Base-by-base conservation (phyloP, 2,888 invertebrate species). In the Diloba caeruleocephala region DNA sequence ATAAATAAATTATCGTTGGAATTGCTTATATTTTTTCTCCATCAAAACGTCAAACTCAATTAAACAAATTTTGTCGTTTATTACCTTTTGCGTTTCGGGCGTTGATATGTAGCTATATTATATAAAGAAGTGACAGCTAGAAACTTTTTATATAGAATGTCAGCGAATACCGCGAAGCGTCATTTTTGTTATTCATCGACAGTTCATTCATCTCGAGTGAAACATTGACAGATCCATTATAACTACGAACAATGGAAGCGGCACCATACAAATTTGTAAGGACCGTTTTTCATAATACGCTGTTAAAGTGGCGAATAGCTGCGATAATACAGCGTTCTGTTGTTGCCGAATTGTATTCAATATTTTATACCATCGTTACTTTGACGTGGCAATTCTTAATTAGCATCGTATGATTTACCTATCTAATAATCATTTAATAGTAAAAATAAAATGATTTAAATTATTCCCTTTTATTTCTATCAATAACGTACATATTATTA, bases 201-300 rank as follows among this genome's bases (percentile, higher is more conserved):
- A 82, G 82, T 87, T 87, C 85, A 88, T 88, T 90, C 85, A 85
- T 85, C 81, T 84, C 79, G 74, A 84, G 79, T 84, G 84, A 86
- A 88, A 89, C 89, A 90, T 89, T 90, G 90, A 89, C 90, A 89
- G 85, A 82, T 83, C 88, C 78, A 87, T 91, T 92, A 89, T 91
- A 74, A 76, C 71, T 78, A 72, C 71, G 83, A 87, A 91, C 90
- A 92, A 91, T 89, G 75, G 82, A 53, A 61, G 58, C 76, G 69
- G 69, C 71, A 78, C 68, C 78, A 76, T 81, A 79, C 81, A 84
- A 88, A 85, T 72, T 72, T 72, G 66, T 70, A 64, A 64, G 45
- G 70, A 56, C 53, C 73, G 63, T 64, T 70, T 68, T 71, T 71
- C 67, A 69, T 72, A 72, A 61, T 66, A 50, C 54, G 39, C 56